Percentiles rank a stretch among this genome's conserved stretches.
These are phyloP conservation scores for Eudorcas thomsonii DNA, from an alignment of 2,113 vertebrate species.

Conservation along the genomic window DNA sequence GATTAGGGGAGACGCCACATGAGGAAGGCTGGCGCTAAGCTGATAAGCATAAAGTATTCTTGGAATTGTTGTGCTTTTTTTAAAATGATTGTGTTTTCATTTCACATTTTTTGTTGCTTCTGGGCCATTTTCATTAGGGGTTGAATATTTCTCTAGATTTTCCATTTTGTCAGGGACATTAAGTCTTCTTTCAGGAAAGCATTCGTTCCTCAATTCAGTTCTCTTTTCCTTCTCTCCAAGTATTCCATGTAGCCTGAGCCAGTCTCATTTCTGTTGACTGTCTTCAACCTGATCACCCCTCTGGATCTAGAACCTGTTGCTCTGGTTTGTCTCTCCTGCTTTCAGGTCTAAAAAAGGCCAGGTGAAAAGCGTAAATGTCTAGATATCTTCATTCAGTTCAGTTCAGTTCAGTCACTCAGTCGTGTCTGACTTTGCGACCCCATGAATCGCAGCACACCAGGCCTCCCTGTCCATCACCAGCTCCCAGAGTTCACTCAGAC, in stretches of 20 bases:
- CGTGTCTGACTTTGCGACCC: too few relatives aligned
- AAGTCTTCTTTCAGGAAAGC: conserved; percentile 28
- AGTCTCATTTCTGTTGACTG: neutral
- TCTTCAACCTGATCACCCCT: neutral
- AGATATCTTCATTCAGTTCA: neutral
- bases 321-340: neutral
- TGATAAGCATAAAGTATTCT: conserved; percentile 64
- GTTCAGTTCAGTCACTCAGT: too few relatives aligned
- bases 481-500: too few relatives aligned
- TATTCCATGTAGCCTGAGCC: neutral
- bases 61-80: conserved; percentile 63
- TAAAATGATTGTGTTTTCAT: conserved; percentile 62
- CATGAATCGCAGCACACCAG: fast-evolving
- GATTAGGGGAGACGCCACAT: conserved; percentile 69
- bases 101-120: conserved; percentile 67
- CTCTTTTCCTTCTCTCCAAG: neutral
- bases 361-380: neutral
- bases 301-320: neutral
- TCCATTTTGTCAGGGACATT: conserved; percentile 10
- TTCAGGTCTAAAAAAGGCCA: neutral
- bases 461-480: too few relatives aligned
- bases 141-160: conserved; percentile 39
- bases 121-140: conserved; percentile 38
- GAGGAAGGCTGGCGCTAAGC: conserved; percentile 41
- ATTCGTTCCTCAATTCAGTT: neutral